Percentiles rank a stretch among this genome's conserved stretches.
These are phyloP conservation scores for Ciconia nigra DNA, from an alignment of 2,797 vertebrate genomes.

Conservation along the genomic window DNA sequence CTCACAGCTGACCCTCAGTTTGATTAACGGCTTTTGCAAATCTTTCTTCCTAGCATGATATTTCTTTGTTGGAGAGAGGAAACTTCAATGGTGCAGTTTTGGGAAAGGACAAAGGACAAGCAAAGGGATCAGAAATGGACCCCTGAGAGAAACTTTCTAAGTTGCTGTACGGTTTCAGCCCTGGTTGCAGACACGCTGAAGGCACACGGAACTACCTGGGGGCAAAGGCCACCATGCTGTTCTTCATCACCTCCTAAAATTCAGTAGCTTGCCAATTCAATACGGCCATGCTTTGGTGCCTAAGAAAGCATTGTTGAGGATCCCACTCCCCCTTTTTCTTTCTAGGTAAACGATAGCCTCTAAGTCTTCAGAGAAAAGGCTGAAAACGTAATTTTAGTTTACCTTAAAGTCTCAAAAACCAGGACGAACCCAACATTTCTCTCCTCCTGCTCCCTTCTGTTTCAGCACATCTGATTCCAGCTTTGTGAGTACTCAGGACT, in stretches of 20 bases:
- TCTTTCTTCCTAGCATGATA: background rate
- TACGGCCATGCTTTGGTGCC: rapidly evolving
- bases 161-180: background rate
- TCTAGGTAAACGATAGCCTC: background rate
- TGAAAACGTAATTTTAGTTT: background rate
- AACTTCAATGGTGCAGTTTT: background rate
- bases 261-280: background rate
- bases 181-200: background rate
- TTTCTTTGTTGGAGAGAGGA: background rate
- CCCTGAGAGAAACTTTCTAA: background rate
- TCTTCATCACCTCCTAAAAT: background rate
- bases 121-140: background rate
- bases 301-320: background rate
- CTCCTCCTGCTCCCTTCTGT: background rate
- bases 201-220: background rate
- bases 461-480: background rate
- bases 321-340: background rate
- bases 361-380: background rate
- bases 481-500: rapidly evolving
- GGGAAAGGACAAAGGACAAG: background rate
- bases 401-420: background rate
- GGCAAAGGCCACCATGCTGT: background rate
- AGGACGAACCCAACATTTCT: background rate
- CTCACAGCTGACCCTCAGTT: background rate
- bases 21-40: background rate